Conservation (phyloP, 2,113 vertebrate species). For the Eulacestoma nigropectus region DNA sequence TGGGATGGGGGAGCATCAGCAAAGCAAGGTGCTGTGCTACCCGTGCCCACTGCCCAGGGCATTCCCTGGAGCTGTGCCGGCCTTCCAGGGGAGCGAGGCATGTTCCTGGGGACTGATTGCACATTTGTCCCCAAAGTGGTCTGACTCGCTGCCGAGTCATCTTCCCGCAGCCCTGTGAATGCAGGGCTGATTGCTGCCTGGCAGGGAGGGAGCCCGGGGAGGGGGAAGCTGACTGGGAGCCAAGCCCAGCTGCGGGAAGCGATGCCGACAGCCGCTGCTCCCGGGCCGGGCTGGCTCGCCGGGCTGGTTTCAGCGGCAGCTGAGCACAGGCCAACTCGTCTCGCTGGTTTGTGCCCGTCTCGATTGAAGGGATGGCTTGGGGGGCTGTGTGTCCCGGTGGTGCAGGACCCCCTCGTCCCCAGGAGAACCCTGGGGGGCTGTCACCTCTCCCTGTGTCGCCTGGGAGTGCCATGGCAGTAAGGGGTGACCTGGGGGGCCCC, state of each 20-base stretch:
- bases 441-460: neutral
- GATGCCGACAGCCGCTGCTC: neutral
- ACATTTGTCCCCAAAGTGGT: slow-evolving; percentile 18
- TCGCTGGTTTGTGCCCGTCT: neutral
- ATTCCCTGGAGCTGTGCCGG: neutral
- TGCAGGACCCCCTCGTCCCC: rapidly evolving
- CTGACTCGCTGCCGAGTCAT: slow-evolving; percentile 57
- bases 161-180: slow-evolving; percentile 44
- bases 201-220: neutral
- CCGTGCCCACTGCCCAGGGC: neutral
- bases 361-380: rapidly evolving
- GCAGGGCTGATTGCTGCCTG: slow-evolving; percentile 51
- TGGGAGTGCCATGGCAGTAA: neutral
- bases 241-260: slow-evolving; percentile 51
- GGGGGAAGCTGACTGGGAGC: neutral
- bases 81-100: neutral
- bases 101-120: slow-evolving; percentile 17
- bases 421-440: neutral
- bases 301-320: neutral
- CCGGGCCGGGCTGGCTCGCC: neutral
- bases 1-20: neutral
- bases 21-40: neutral
- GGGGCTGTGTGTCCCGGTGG: neutral
- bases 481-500: neutral
- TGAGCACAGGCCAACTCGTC: neutral